phyloP scores from a whole-genome alignment of 2,888 invertebrate genomes.

The Dermolepida albohirtum region DNA sequence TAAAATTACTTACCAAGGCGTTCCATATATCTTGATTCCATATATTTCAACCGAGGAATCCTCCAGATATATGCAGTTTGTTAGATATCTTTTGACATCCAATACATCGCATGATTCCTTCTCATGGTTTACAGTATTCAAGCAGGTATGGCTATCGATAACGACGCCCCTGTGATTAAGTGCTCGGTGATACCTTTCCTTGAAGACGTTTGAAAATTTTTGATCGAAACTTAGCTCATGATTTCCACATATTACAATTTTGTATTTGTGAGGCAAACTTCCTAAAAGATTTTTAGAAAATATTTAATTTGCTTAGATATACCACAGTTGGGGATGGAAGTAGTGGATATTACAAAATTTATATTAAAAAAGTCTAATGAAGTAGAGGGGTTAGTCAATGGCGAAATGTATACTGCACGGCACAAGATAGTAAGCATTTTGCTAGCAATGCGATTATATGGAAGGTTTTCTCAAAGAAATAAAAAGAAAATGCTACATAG shows the following conservation, averaged over 20 bases:
- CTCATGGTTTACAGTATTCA: conserved; percentile 70
- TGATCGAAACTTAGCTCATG: conserved; percentile 86
- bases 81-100: conserved; percentile 75
- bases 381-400: too few species aligned
- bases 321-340: too few species aligned
- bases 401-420: too few species aligned
- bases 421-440: too few species aligned
- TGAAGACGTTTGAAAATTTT: conserved; percentile 73
- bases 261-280: conserved; percentile 78
- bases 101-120: conserved; percentile 72
- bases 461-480: too few species aligned
- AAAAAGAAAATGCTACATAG: too few species aligned
- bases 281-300: conserved; percentile 51
- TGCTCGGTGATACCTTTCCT: conserved; percentile 55
- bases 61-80: conserved; percentile 83
- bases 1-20: conserved; percentile 81
- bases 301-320: too few species aligned
- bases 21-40: conserved; percentile 84
- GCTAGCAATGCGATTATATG: too few species aligned
- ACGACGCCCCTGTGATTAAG: conserved; percentile 69
- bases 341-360: too few species aligned
- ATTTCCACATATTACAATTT: conserved; percentile 88
- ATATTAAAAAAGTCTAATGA: too few species aligned
- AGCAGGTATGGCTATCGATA: conserved; percentile 73
- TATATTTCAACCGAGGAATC: conserved; percentile 75